phyloP scores from a whole-genome alignment of 2,797 vertebrate species.

The Trichosurus vulpecula region DNA sequence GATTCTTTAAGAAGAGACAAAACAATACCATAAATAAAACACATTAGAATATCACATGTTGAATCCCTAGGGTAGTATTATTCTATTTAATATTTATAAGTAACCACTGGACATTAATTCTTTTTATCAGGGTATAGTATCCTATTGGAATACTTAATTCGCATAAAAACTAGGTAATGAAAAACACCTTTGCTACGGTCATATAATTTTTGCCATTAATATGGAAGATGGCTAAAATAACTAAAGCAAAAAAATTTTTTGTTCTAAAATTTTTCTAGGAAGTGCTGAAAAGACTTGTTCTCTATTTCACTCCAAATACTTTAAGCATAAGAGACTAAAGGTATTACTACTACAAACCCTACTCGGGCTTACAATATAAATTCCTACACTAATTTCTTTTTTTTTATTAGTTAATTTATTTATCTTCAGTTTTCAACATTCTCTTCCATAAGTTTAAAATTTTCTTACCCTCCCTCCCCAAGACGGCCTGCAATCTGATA shows the following conservation, averaged over 20 bases:
- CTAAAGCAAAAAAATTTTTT: not conserved
- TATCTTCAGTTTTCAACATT: too few species aligned
- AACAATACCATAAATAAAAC: slow-evolving; percentile 51
- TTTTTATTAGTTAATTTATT: too few species aligned
- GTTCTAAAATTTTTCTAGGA: not conserved
- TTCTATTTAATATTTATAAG: not conserved
- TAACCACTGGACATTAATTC: not conserved
- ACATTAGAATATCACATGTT: not conserved
- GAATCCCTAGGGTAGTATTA: not conserved
- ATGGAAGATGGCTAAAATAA: not conserved
- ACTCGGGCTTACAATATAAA: not conserved
- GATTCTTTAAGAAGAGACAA: slow-evolving; percentile 88
- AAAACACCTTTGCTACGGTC: not conserved
- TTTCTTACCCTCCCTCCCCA: too few species aligned
- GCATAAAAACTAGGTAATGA: not conserved
- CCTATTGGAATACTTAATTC: not conserved
- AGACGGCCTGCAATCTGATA: too few species aligned
- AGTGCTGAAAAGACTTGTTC: not conserved
- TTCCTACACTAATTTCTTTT: not conserved
- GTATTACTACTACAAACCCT: not conserved
- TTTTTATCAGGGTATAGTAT: not conserved
- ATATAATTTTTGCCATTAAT: not conserved
- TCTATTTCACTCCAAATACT: not conserved
- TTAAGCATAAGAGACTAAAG: not conserved
- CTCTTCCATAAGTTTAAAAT: too few species aligned